Base-by-base conservation (phyloP, 2,888 invertebrate genomes). In the Athalia circularis region DNA sequence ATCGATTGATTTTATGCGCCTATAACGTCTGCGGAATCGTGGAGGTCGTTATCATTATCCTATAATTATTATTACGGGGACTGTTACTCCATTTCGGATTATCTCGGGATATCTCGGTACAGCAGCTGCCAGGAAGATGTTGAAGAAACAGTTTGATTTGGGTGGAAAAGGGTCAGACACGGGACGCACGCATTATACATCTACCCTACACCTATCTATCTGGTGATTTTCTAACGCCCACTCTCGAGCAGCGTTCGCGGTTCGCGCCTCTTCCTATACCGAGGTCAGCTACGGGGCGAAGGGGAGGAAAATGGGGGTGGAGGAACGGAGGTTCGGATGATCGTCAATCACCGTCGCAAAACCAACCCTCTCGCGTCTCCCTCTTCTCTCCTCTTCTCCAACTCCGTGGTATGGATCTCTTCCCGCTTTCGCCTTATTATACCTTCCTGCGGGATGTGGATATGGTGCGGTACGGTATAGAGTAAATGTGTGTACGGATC, bases 221-320 rank as follows among this genome's bases (percentile, higher is more conserved):
- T 29, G 29, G 29, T 29, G 29, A 29, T 29, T 52, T 4, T 13
- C 13, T 52, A 6, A 8, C 11, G 29, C 15, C 5, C 29, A 47
- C 68, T 11, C 43, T 29, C 68, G 29, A 15, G 9, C 43, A 9
- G 15, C 65, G 6, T 65, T 65, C 65, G 47, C 52, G 52, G 61
- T 61, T n/a, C 11, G 2, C 29, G 29, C 29, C 29, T 29, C 29
- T 29, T 29, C 29, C 29, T 29, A 29, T 29, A 85, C 81, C 81
- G 83, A 82, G 84, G 85, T 86, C 84, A 83, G 80, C 80, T 68
- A 29, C 29, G 29, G 29, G 29, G 29, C 29, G 29, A 29, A 29
- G 29, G 29, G 29, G 29, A 29, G 29, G 29, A 29, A 29, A 29
- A 29, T 2, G 29, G 29, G 29, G 29, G 29, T 29, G 29, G 29